Evolutionary conservation across 2,113 vertebrate species (phyloP).

Genomic region (Lamprologus ornatipinnis): DNA sequence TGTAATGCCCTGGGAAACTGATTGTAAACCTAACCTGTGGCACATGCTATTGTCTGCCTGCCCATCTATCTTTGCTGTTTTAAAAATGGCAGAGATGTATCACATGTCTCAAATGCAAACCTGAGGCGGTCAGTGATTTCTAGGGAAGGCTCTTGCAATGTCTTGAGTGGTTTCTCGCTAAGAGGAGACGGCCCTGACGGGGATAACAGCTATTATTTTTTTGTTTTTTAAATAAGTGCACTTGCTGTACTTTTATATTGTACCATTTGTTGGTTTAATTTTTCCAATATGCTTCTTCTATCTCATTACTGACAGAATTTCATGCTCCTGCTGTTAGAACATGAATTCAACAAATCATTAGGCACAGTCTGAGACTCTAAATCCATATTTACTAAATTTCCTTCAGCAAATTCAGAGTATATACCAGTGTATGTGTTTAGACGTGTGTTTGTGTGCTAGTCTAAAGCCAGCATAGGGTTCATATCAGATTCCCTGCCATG

Average conservation of each 20-base stretch:
- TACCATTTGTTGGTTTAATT: neutral
- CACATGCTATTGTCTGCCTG: neutral
- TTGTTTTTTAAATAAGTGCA: neutral
- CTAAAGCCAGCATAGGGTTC: neutral
- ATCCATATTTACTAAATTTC: neutral
- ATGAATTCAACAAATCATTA: neutral
- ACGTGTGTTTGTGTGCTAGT: neutral
- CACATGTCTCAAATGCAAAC: neutral
- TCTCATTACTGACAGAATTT: neutral
- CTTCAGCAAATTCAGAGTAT: neutral
- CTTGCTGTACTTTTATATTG: neutral
- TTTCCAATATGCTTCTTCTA: neutral
- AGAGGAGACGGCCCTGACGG: neutral
- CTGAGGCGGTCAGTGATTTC: neutral
- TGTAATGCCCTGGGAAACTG: neutral
- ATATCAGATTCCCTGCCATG: neutral
- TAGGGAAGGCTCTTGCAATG: neutral
- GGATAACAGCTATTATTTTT: neutral
- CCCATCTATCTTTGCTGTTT: neutral
- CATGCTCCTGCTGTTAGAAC: neutral
- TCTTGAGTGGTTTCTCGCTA: neutral
- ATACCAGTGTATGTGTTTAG: neutral
- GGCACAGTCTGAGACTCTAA: neutral
- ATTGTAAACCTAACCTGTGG: neutral
- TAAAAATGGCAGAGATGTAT: neutral